Evolutionary conservation across 2,113 vertebrate species (phyloP), one percentile per base, ranked within the genome.

Genomic region (Macrotus californicus): DNA sequence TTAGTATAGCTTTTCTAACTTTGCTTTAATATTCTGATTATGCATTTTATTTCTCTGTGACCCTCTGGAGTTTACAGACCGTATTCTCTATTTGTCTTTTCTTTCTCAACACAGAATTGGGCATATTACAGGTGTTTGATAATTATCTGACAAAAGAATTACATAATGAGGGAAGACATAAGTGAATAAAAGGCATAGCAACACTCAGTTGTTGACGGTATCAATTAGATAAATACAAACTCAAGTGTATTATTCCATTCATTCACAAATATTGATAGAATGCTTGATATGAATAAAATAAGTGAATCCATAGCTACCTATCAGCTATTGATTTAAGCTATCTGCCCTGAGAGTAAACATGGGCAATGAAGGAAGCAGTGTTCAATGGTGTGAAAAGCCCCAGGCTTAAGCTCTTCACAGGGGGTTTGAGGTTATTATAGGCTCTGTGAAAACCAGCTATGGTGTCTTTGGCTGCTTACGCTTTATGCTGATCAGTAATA

Each of bases 81-180:
- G 16, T 18, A 8, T 21, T 80, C 69, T 54, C 15, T 76, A 13
- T 46, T 72, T 59, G 3, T n/a, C 36, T 81, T 52, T 96, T 87
- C 31, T 39, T 41, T 82, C 39, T 81, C 29, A 88, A n/a, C 11
- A 86, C 18, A 7, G 89, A 83, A n/a, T 54, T 48, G 36, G 59
- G 39, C 29, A 43, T 18, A 39, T 10, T 66, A 2, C 77, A 39
- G 50, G 26, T 41, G 14, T 34, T 70, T 31, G 90, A 29, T n/a
- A 70, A 56, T 9, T 77, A 16, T 43, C 67, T 89, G 70, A 31
- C 46, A 50, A 54, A 94, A 81, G 8, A 43, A 66, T 92, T 70
- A 70, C 56, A 31, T 9, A 59, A 59, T 36, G 70, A 79, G 3
- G 29, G 7, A 85, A 77, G 46, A 21, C 39, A 8, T 61, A 79